phyloP scores from a whole-genome alignment of 1,140 invertebrate genomes.

The Platorchestia sp. region DNA sequence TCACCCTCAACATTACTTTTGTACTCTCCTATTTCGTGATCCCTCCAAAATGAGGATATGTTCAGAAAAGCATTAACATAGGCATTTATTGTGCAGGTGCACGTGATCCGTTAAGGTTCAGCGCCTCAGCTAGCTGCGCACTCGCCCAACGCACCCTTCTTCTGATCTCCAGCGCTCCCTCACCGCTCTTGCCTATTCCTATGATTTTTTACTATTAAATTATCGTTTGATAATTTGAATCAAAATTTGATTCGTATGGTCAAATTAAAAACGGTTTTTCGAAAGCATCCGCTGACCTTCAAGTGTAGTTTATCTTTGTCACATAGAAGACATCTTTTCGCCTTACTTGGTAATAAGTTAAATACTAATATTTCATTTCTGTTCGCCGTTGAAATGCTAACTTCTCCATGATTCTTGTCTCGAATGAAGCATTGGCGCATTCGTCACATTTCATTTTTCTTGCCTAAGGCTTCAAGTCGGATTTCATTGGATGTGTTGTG shows the following conservation, averaged over 20 bases:
- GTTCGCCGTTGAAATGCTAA: not conserved
- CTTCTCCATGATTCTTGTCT: not conserved
- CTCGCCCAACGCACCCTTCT: not conserved
- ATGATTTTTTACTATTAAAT: not conserved
- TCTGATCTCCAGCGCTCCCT: not conserved
- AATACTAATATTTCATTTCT: not conserved
- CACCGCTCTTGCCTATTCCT: not conserved
- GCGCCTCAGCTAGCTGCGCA: too few species aligned
- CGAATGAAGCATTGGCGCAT: not conserved
- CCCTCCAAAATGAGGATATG: not conserved
- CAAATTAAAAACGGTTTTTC: too few species aligned
- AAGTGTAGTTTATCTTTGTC: not conserved
- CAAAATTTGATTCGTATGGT: too few species aligned
- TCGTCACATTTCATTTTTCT: not conserved
- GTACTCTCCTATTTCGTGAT: too few species aligned
- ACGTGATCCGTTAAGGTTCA: not conserved
- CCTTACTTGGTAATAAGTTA: not conserved
- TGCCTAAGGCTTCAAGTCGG: not conserved
- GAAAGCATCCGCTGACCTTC: not conserved
- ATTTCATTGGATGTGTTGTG: not conserved
- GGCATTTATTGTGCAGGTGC: not conserved
- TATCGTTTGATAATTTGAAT: not conserved
- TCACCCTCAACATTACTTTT: too few species aligned
- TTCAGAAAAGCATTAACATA: not conserved
- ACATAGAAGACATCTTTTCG: not conserved